Conservation (phyloP, 2,797 vertebrate species). For the Onychomys arenicola region DNA sequence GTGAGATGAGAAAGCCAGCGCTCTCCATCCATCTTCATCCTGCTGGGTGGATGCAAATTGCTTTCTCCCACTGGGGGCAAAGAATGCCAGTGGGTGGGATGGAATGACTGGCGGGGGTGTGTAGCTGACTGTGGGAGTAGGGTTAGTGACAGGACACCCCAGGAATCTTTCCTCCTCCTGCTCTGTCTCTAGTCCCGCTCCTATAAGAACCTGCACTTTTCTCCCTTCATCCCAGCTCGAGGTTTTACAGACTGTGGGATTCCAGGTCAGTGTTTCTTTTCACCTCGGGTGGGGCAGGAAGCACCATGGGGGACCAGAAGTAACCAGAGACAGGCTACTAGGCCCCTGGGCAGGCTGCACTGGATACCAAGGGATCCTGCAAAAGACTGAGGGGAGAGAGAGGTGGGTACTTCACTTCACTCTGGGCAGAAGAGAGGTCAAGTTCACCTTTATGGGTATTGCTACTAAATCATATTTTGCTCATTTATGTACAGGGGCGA, state of each 20-base stretch:
- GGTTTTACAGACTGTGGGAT: neutral
- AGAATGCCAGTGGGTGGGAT: neutral
- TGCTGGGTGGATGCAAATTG: slow-evolving; percentile 58
- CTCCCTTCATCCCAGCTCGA: neutral
- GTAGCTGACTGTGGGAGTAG: neutral
- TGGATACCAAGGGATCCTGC: neutral
- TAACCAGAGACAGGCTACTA: neutral
- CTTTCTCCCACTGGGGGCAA: slow-evolving; percentile 9
- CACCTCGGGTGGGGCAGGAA: neutral
- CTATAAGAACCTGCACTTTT: neutral
- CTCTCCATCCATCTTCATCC: slow-evolving; percentile 23
- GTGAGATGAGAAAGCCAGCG: neutral
- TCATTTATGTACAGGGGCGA: neutral
- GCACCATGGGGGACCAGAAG: neutral
- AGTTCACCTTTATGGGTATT: neutral
- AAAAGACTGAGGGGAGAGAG: neutral
- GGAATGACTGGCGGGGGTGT: neutral
- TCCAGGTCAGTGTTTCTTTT: neutral
- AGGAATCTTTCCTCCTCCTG: neutral
- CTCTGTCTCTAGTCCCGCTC: neutral
- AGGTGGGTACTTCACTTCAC: no score
- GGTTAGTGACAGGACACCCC: neutral
- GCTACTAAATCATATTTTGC: neutral
- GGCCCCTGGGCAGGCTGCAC: neutral
- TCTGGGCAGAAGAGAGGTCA: neutral